These are phyloP conservation scores for Terrapene triunguis DNA, from an alignment of 2,113 vertebrate genomes.

Conservation along the genomic window DNA sequence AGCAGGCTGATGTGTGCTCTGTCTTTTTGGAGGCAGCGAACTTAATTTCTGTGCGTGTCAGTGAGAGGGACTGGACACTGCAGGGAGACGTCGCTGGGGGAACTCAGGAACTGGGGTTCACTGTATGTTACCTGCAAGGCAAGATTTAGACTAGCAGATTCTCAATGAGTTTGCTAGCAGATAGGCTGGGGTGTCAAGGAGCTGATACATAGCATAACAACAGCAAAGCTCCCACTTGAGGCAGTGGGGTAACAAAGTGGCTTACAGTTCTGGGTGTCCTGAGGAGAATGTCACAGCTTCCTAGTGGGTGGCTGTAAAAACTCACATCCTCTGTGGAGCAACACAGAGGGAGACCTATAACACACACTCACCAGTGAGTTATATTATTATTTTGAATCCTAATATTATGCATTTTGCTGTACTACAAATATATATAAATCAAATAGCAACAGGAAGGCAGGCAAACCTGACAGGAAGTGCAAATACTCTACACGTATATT, in stretches of 20 bases:
- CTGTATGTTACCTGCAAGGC: background rate
- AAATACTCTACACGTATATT: background rate
- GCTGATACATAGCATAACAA: background rate
- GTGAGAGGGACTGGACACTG: background rate
- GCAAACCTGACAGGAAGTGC: background rate
- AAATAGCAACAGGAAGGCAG: background rate
- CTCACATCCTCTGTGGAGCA: background rate
- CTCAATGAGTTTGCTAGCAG: background rate
- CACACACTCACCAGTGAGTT: background rate
- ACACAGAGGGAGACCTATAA: background rate
- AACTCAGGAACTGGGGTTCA: background rate
- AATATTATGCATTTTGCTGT: background rate
- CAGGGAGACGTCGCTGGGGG: background rate
- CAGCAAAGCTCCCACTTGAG: background rate
- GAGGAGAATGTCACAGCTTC: background rate
- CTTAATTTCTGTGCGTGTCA: background rate
- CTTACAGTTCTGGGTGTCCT: background rate
- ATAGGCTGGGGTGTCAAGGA: background rate
- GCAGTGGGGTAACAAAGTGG: background rate
- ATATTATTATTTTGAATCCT: background rate
- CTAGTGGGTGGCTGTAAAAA: background rate
- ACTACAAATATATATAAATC: background rate
- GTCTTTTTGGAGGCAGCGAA: background rate
- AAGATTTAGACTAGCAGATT: background rate
- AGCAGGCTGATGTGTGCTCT: background rate